Evolutionary conservation across 2,113 vertebrate species (phyloP), one percentile per base, ranked within the genome.

Genomic region (Alethe diademata): DNA sequence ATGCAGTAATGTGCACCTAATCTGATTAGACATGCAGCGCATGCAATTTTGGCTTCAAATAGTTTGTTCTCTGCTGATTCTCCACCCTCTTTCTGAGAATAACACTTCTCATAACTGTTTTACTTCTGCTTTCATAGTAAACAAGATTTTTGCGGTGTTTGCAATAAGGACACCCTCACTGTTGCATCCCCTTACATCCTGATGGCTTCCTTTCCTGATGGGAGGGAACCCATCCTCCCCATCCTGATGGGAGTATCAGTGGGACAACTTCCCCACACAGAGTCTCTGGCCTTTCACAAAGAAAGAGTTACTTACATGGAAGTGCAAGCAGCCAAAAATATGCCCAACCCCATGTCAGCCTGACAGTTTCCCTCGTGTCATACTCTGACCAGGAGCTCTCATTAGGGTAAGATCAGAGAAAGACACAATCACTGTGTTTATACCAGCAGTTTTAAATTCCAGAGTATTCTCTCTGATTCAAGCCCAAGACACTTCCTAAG

Each of bases 1-100:
- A 19, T 22, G 38, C 22, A 40, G 25, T 11, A 4, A 1, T 2
- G 0, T 35, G 48, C 11, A 56, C 1, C 0, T 64, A 74, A 19
- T 17, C 45, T 80, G 84, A 73, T 73, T 48, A 73, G 64, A 51
- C 11, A 31, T 18, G 28, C 14, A 25, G 4, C 33, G 18, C 17
- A 8, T 16, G 35, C 29, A 83, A 71, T 56, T 86, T 69, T 80
- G 48, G 2, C 20, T 76, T 75, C 33, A 50, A 19, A 80, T 51
- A 18, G 6, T 58, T 76, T 61, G 23, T 33, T 38, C 43, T 42
- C 25, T 35, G n/a, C 28, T 28, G 42, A 45, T 18, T 73, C 12
- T 43, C 23, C 47, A 42, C 35, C 23, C 31, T 56, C 23, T 45
- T 74, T 61, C 57, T 67, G 15, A 64, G 53, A 54, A 31, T 20